A percentile compares a stretch with the other conserved stretches of the same genome.
phyloP scores from a whole-genome alignment of 92 coral and sea anemone species.

The Porites rus region DNA sequence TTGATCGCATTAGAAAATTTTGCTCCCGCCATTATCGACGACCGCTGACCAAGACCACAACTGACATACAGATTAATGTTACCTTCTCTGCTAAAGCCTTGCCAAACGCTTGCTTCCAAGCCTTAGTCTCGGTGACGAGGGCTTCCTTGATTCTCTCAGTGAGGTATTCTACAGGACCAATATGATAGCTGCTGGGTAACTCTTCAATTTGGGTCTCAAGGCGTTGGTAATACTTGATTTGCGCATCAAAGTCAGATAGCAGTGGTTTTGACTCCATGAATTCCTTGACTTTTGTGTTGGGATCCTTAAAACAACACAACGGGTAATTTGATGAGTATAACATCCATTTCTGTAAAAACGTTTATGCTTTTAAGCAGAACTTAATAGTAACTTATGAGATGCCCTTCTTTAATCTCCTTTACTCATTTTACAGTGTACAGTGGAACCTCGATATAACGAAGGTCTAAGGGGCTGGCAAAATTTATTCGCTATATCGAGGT shows the following conservation, averaged over 20 bases:
- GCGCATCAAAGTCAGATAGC: slow-evolving; percentile 97
- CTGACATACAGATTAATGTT: neutral
- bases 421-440: too few species aligned
- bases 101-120: slow-evolving; percentile 99
- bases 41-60: too few species aligned
- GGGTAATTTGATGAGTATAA: neutral
- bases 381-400: neutral
- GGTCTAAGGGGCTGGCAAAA: too few species aligned
- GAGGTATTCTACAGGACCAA: slow-evolving; percentile 90
- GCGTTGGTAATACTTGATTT: slow-evolving; percentile 92
- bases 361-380: neutral
- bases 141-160: slow-evolving; percentile 94
- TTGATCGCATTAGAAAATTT: too few species aligned
- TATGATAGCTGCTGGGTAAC: slow-evolving; percentile 84
- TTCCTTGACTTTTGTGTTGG: slow-evolving; percentile 89
- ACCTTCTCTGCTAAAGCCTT: slow-evolving; percentile 98
- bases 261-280: slow-evolving; percentile 93
- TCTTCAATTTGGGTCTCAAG: slow-evolving; percentile 92
- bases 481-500: too few species aligned
- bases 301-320: slow-evolving; percentile 72
- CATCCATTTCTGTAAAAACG: neutral
- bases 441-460: too few species aligned
- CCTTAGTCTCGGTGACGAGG: slow-evolving; percentile 94
- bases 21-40: too few species aligned
- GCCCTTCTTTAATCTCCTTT: too few species aligned